These are phyloP conservation scores for Heloderma charlesbogerti DNA, from an alignment of 2,113 vertebrate species.

Conservation along the genomic window DNA sequence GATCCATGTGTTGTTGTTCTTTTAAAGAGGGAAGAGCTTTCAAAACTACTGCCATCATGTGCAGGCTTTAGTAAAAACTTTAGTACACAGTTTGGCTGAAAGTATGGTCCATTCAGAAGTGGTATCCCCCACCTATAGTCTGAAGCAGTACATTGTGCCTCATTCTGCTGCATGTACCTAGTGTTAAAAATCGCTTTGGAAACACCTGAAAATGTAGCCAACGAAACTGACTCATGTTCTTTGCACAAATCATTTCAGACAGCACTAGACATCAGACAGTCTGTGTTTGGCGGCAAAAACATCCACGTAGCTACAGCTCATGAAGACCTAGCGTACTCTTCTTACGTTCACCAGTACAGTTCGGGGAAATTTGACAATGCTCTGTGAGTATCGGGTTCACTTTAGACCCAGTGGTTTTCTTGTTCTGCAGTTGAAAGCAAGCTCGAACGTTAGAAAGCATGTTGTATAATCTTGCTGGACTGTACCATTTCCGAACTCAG, in stretches of 20 bases:
- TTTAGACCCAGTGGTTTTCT: not conserved
- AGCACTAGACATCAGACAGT: slow-evolving; percentile 97
- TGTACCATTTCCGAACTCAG: not conserved
- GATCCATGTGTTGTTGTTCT: not conserved
- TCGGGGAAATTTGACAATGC: slow-evolving; percentile 99
- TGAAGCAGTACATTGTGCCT: not conserved
- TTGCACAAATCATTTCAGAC: slow-evolving; percentile 79
- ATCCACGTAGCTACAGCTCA: slow-evolving; percentile 98
- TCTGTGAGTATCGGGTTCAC: slow-evolving; percentile 85
- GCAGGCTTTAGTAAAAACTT: not conserved
- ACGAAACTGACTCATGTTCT: not conserved
- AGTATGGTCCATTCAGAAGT: not conserved
- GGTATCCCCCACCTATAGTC: too few species aligned
- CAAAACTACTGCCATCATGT: not conserved
- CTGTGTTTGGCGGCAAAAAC: slow-evolving; percentile 98
- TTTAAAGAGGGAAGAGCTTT: not conserved
- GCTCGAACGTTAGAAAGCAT: not conserved
- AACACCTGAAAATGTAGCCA: not conserved
- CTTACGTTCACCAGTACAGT: slow-evolving; percentile 98
- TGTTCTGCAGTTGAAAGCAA: too few species aligned
- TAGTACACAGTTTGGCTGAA: not conserved
- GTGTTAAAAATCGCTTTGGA: not conserved
- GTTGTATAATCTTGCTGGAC: not conserved
- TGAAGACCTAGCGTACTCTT: slow-evolving; percentile 97
- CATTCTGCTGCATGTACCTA: not conserved